Evolutionary conservation across 2,797 vertebrate genomes (phyloP).

Genomic region (Sebastes hubbsi): DNA sequence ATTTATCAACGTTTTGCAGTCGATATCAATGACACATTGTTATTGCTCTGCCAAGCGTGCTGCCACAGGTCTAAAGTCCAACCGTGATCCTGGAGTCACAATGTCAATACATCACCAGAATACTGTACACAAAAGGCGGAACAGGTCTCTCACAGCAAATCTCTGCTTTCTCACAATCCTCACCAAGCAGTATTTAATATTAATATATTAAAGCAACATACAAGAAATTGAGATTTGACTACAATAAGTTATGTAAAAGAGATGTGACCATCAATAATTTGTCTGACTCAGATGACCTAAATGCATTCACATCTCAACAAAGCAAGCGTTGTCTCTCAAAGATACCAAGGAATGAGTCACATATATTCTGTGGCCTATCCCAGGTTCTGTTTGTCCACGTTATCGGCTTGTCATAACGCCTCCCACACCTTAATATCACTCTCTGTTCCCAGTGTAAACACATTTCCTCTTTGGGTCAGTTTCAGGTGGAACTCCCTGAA

Average conservation of each 20-base stretch:
- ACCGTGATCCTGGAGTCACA: not conserved
- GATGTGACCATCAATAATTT: not conserved
- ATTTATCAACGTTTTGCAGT: not conserved
- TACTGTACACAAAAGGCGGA: not conserved
- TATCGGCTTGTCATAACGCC: constrained; percentile 38
- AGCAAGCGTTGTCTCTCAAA: not conserved
- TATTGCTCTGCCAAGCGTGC: not conserved
- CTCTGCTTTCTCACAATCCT: not conserved
- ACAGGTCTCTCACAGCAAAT: not conserved
- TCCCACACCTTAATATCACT: constrained; percentile 34
- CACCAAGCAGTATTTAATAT: not conserved
- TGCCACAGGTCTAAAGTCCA: constrained; percentile 46
- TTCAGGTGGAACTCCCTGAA: not conserved
- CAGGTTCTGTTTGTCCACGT: constrained; percentile 41
- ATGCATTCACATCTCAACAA: not conserved
- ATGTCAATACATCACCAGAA: constrained; percentile 1
- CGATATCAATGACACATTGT: constrained; percentile 40
- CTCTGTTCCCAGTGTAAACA: not conserved
- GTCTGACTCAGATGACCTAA: not conserved
- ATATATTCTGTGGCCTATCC: constrained; percentile 29
- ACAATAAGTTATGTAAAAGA: not conserved
- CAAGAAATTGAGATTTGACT: not conserved
- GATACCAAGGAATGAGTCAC: constrained; percentile 43
- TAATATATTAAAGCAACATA: not conserved
- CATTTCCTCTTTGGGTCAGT: not conserved